Percentiles rank a stretch among this genome's conserved stretches.
These are phyloP conservation scores for Caracal caracal DNA, from an alignment of 2,113 vertebrate species.

Conservation along the genomic window DNA sequence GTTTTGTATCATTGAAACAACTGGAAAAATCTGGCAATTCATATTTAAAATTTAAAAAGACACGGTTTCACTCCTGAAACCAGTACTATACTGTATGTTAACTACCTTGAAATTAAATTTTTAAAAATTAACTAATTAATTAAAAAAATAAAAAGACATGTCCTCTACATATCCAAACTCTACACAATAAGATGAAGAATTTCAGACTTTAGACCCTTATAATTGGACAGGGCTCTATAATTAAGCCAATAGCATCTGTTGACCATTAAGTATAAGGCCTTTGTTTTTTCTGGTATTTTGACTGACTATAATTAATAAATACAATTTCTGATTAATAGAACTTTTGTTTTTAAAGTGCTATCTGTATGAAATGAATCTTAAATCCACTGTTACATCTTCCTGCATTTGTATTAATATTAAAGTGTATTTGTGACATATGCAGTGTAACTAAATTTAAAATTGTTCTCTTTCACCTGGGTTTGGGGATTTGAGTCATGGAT, in stretches of 20 bases:
- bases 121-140: not conserved
- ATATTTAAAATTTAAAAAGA: not conserved
- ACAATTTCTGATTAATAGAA: not conserved
- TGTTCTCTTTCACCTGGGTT: not conserved
- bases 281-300: not conserved
- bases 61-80: too few relatives aligned
- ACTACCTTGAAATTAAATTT: too few relatives aligned
- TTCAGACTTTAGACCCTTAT: not conserved
- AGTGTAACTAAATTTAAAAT: not conserved
- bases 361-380: not conserved
- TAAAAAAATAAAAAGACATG: not conserved
- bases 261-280: not conserved
- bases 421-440: not conserved
- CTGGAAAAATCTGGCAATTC: not conserved
- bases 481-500: not conserved
- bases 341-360: not conserved
- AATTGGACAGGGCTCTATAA: not conserved
- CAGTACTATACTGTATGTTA: too few relatives aligned
- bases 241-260: not conserved
- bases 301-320: not conserved
- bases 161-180: not conserved
- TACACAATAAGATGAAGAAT: not conserved
- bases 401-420: not conserved
- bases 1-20: not conserved
- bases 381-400: not conserved